Evolutionary conservation across 2,888 invertebrate species (phyloP).

Genomic region (Stenurella melanura): DNA sequence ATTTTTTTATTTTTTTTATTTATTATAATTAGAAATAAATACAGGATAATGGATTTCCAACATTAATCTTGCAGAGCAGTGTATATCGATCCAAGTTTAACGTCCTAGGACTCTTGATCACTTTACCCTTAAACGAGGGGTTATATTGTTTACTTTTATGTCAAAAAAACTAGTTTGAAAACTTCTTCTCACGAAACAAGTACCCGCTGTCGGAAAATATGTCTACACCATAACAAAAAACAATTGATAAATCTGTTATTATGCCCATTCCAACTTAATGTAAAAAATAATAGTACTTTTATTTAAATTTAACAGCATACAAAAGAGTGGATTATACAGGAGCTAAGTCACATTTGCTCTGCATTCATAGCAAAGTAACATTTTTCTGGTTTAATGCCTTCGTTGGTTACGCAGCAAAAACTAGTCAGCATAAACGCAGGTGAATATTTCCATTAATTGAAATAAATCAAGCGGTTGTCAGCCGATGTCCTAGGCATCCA

Average conservation of each 20-base stretch:
- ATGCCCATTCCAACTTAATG: not conserved
- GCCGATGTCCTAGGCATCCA: slow-evolving; percentile 44
- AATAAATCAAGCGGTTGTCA: slow-evolving; percentile 68
- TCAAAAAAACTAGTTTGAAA: not conserved
- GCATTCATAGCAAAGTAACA: slow-evolving; percentile 59
- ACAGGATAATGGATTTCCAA: too few species aligned
- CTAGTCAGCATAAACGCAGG: slow-evolving; percentile 66
- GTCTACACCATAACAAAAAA: not conserved
- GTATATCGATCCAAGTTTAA: too few species aligned
- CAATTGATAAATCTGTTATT: slow-evolving; percentile 16
- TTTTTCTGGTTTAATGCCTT: slow-evolving; percentile 69
- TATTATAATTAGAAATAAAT: too few species aligned
- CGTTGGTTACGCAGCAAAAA: slow-evolving; percentile 66
- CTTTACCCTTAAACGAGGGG: not conserved
- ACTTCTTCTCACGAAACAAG: not conserved
- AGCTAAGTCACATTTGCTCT: slow-evolving; percentile 54
- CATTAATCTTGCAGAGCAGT: too few species aligned
- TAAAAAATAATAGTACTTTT: slow-evolving; percentile 51
- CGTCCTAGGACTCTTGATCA: too few species aligned
- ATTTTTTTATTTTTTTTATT: too few species aligned
- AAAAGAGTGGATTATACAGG: slow-evolving; percentile 53
- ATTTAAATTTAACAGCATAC: slow-evolving; percentile 50
- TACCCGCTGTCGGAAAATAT: not conserved
- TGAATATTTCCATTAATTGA: slow-evolving; percentile 73
- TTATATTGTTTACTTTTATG: not conserved